A percentile compares a stretch with the other conserved stretches of the same genome.
These are phyloP conservation scores for Vulpes ferrilata DNA, from an alignment of 2,113 vertebrate genomes.

Conservation along the genomic window DNA sequence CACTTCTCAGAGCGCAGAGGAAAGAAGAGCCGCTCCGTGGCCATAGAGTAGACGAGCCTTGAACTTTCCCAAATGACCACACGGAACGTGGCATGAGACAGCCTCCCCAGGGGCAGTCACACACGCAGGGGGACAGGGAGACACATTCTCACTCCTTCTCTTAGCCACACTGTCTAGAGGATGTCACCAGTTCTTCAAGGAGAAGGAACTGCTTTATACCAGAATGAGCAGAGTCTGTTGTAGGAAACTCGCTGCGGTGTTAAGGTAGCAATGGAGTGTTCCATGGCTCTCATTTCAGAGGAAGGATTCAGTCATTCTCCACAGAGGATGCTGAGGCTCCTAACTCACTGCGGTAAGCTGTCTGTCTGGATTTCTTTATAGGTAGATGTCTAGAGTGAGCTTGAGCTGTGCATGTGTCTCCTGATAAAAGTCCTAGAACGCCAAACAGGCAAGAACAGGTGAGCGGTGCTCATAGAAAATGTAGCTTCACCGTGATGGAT, in stretches of 20 bases:
- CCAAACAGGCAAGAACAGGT: neutral
- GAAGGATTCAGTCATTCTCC: neutral
- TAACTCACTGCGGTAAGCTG: neutral
- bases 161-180: neutral
- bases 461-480: too few species aligned
- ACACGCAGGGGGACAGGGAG: too few species aligned
- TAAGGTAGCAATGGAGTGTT: too few species aligned
- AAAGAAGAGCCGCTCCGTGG: neutral
- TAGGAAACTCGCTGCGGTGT: neutral
- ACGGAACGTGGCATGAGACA: neutral
- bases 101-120: neutral
- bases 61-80: neutral
- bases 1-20: neutral
- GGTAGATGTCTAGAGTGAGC: neutral
- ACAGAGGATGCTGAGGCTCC: neutral
- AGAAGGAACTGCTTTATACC: neutral
- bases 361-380: neutral
- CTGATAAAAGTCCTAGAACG: neutral
- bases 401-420: neutral
- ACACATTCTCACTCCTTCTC: neutral
- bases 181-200: neutral
- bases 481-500: rapidly evolving
- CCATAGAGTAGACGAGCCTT: neutral
- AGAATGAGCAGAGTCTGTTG: neutral
- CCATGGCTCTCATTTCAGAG: neutral